These are phyloP conservation scores for Mirza zaza DNA, from an alignment of 2,113 vertebrate genomes.

Conservation along the genomic window DNA sequence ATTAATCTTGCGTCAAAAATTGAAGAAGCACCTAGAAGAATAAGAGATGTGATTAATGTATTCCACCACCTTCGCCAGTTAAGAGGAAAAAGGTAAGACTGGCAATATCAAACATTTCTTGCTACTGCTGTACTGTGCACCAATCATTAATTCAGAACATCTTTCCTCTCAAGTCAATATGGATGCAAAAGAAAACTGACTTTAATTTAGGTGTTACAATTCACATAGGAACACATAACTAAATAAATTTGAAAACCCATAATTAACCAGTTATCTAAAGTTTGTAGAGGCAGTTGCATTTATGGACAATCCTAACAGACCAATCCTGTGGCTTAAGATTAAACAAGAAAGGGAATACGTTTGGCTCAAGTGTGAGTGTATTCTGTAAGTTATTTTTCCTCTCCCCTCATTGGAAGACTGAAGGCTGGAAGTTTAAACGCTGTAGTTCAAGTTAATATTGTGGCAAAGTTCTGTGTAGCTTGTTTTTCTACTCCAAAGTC, in stretches of 20 bases:
- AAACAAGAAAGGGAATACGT: slow-evolving; percentile 73
- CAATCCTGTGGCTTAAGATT: slow-evolving; percentile 67
- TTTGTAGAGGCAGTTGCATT: slow-evolving; percentile 71
- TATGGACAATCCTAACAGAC: slow-evolving; percentile 64
- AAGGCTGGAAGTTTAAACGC: slow-evolving; percentile 53
- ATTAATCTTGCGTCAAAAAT: slow-evolving; percentile 99
- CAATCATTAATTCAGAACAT: slow-evolving; percentile 70
- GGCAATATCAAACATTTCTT: slow-evolving; percentile 46
- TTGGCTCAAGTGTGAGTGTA: slow-evolving; percentile 70
- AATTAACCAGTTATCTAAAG: slow-evolving; percentile 70
- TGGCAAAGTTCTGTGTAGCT: slow-evolving; percentile 69
- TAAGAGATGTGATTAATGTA: slow-evolving; percentile 99
- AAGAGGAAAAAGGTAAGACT: slow-evolving; percentile 96
- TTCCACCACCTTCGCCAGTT: slow-evolving; percentile 96
- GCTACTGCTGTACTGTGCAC: slow-evolving; percentile 47
- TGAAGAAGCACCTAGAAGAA: slow-evolving; percentile 96
- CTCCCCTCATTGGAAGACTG: slow-evolving; percentile 41
- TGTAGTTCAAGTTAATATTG: slow-evolving; percentile 58
- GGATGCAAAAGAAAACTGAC: slow-evolving; percentile 61
- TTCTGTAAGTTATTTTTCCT: slow-evolving; percentile 66
- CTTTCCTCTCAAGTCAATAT: slow-evolving; percentile 64
- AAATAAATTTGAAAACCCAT: neutral
- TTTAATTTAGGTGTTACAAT: slow-evolving; percentile 72
- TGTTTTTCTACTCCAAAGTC: slow-evolving; percentile 54
- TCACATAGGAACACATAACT: slow-evolving; percentile 17